phyloP scores from a whole-genome alignment of 2,113 vertebrate species.

The Ciconia stormi region DNA sequence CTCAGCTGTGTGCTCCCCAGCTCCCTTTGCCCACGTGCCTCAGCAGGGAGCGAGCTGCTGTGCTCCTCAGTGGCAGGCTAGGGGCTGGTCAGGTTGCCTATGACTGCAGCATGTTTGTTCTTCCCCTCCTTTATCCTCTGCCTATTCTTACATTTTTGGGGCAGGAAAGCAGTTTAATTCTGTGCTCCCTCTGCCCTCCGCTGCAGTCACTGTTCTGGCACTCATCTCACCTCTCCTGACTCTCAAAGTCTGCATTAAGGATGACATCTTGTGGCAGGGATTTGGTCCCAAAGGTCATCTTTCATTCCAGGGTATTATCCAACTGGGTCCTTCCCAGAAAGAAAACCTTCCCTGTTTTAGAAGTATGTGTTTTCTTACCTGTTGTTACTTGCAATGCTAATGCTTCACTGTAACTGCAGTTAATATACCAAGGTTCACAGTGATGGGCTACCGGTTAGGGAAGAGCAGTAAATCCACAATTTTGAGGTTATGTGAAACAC shows the following conservation, averaged over 20 bases:
- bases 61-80: accelerated
- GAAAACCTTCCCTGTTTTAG: background rate
- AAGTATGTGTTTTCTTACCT: background rate
- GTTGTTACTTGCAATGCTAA: background rate
- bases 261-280: background rate
- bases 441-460: background rate
- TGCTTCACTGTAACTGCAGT: background rate
- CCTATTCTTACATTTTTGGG: background rate
- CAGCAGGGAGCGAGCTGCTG: background rate
- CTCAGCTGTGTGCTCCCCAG: accelerated
- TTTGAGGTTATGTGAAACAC: background rate
- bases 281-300: background rate
- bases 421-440: background rate
- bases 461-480: background rate
- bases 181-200: background rate
- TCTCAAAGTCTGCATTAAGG: background rate
- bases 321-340: background rate
- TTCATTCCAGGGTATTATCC: background rate
- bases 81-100: background rate
- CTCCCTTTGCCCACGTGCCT: background rate
- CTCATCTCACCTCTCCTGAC: background rate
- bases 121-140: background rate
- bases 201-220: background rate
- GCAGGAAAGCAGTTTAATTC: background rate
- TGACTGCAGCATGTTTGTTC: background rate